Conservation (phyloP, 2,888 invertebrate genomes). For the Tenthredo distinguenda region DNA sequence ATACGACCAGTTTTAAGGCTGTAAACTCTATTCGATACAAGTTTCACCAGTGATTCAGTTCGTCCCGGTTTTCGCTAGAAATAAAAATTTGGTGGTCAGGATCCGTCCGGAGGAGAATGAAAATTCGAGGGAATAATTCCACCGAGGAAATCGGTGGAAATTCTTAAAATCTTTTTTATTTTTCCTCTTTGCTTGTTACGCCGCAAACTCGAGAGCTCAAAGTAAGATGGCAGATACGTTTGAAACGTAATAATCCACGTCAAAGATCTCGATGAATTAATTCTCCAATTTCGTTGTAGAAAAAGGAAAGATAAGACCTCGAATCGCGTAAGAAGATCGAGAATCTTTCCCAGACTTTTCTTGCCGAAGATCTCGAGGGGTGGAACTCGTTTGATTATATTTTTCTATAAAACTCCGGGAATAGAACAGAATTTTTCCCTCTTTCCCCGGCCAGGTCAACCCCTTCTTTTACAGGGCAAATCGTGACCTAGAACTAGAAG, state of each 20-base stretch:
- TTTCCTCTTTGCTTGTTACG: not conserved
- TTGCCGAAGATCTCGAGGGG: too few species aligned
- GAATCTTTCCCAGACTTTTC: too few species aligned
- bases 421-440: not conserved
- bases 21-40: constrained; percentile 27
- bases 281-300: not conserved
- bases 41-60: constrained; percentile 20
- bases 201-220: not conserved
- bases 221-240: not conserved
- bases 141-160: not conserved
- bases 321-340: not conserved
- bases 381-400: not conserved
- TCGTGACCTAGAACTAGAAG: constrained; percentile 41
- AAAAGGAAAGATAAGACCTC: not conserved
- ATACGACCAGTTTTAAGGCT: constrained; percentile 14
- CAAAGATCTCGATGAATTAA: constrained; percentile 17
- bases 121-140: not conserved
- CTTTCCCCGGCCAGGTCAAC: not conserved
- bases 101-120: not conserved
- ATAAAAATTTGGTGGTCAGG: not conserved
- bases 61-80: not conserved
- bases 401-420: not conserved
- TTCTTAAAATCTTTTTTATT: not conserved
- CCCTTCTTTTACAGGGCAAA: not conserved
- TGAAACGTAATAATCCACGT: not conserved